Percentiles rank a stretch among this genome's conserved stretches.
phyloP scores from a whole-genome alignment of 1,140 invertebrate genomes.

The honey bee (Apis mellifera) region DNA sequence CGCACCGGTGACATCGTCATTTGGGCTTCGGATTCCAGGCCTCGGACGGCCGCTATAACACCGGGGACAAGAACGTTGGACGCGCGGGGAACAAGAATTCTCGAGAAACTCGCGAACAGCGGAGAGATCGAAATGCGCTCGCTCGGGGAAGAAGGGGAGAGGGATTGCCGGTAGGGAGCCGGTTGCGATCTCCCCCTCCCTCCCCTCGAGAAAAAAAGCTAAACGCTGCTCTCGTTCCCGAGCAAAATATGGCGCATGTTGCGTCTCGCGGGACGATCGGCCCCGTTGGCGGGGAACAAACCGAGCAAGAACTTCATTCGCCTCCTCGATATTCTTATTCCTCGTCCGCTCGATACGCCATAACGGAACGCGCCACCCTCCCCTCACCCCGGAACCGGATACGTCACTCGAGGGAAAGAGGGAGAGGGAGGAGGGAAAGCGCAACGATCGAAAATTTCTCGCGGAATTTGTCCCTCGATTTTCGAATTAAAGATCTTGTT shows the following conservation, averaged over 20 bases:
- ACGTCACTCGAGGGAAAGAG: neutral
- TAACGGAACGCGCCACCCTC: conserved; percentile 15
- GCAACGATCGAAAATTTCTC: neutral
- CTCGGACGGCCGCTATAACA: conserved; percentile 49
- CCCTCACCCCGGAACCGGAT: neutral
- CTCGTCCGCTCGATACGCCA: neutral
- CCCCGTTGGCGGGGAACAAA: conserved; percentile 42
- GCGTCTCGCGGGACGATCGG: conserved; percentile 58
- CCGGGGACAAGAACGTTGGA: conserved; percentile 49
- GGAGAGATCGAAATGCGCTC: conserved; percentile 17
- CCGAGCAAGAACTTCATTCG: conserved; percentile 44
- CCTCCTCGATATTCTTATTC: conserved; percentile 50
- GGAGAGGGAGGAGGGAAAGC: neutral
- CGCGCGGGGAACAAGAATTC: conserved; percentile 46
- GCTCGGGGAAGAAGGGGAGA: neutral
- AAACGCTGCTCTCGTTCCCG: conserved; percentile 39
- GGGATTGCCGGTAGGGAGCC: conserved; percentile 6
- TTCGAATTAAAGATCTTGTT: neutral
- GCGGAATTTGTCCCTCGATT: neutral
- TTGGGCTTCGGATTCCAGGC: conserved; percentile 63
- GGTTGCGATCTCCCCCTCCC: conserved; percentile 8
- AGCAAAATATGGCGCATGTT: conserved; percentile 57
- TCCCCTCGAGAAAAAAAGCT: conserved; percentile 29
- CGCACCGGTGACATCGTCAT: conserved; percentile 68
- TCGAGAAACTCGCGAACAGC: conserved; percentile 50